Base-by-base conservation (phyloP, 1,140 invertebrate genomes). In the Vollenhovia emeryi region DNA sequence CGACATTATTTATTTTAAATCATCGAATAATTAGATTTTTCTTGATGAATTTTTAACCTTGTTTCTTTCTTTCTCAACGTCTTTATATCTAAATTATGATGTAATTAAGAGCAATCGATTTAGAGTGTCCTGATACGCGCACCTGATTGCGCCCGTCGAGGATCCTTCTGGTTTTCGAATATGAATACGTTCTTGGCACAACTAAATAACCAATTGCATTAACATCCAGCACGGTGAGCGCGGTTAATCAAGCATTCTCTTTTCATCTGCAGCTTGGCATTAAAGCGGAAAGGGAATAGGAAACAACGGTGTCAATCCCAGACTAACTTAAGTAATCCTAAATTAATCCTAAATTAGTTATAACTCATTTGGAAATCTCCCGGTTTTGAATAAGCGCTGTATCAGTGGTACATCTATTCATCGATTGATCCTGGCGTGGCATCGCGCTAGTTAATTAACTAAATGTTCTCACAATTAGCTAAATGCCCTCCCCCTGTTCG, bases 191-290 rank as follows among this genome's bases (percentile, higher is more conserved):
- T 7, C 21, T 50, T 79, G 8, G 27, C 15, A 64, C n/a, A 36
- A 62, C 8, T 13, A 27, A n/a, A 6, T 36, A 21, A 76, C 18
- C 21, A 24, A 8, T 52, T 18, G 24, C 33, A 52, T 13, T 71
- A 69, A 40, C 64, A 40, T 68, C 21, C 8, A 36, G 40, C 36
- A 43, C 18, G 4, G 13, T 43, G 59, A 57, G 18, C 11, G 43
- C 1, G 18, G 24, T 18, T 13, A 73, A 82, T 82, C 45, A 71
- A 21, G 13, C 3, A 82, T 82, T 82, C 78, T 57, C 78, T 80
- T 80, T 80, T 24, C 36, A 43, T 43, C 2, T 57, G 36, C 8
- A 43, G 3, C 13, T 11, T 55, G 6, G 30, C 1, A 11, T 15
- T 69, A 30, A 43, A 27, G 11, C 48, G 24, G 4, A 80, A 80